Evolutionary conservation across 2,113 vertebrate species (phyloP).

Genomic region (Micronycteris hirsuta): DNA sequence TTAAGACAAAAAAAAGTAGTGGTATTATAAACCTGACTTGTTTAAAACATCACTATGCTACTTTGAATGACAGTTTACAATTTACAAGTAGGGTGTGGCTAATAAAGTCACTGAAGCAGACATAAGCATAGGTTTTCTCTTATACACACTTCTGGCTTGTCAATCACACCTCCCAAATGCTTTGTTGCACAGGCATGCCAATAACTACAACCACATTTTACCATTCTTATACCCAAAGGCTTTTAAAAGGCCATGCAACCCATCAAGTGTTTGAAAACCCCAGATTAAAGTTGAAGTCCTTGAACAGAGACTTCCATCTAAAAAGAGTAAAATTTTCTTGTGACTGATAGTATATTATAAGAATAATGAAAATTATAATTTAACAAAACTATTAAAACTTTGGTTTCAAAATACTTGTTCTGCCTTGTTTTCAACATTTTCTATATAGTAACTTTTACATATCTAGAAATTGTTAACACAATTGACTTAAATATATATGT

Average conservation of each 20-base stretch:
- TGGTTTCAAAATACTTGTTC: conserved; percentile 6
- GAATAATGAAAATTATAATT: conserved; percentile 11
- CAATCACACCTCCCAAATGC: conserved; percentile 66
- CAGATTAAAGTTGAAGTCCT: conserved; percentile 36
- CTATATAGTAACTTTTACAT: not conserved
- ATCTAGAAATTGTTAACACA: conserved; percentile 7
- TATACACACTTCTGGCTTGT: conserved; percentile 62
- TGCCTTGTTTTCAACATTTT: conserved; percentile 7
- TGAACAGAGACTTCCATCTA: conserved; percentile 23
- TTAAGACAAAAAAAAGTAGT: conserved; percentile 68
- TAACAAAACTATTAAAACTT: conserved; percentile 22
- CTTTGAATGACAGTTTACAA: conserved; percentile 79
- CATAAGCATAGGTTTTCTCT: conserved; percentile 67
- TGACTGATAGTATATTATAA: not conserved
- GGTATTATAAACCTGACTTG: conserved; percentile 66
- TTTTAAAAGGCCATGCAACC: conserved; percentile 61
- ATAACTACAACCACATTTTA: conserved; percentile 74
- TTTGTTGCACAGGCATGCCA: conserved; percentile 78
- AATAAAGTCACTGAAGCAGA: conserved; percentile 78
- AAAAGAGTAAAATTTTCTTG: not conserved
- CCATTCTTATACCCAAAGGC: conserved; percentile 71
- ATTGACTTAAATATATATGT: not conserved
- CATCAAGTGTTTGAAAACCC: conserved; percentile 26
- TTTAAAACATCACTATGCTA: conserved; percentile 72
- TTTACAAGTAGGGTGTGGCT: conserved; percentile 81